Conservation (phyloP, 1,140 invertebrate species). For the Lamellibrachia luymesi region DNA sequence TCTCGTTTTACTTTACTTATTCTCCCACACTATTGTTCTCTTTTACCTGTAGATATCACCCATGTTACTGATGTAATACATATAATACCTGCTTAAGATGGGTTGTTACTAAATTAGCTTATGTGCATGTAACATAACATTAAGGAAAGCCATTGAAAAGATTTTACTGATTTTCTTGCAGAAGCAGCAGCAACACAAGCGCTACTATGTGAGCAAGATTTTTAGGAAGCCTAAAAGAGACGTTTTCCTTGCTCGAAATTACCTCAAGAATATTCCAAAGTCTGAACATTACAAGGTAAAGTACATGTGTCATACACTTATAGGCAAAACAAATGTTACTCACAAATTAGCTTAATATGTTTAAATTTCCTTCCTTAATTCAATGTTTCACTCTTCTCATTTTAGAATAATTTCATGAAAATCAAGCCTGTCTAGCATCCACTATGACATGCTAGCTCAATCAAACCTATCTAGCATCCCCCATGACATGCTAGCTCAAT, state of each 20-base stretch:
- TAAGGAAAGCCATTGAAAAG: neutral
- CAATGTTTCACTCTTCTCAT: neutral
- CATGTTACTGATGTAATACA: too few species aligned
- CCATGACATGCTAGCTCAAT: too few species aligned
- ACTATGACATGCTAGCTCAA: neutral
- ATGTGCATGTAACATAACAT: neutral
- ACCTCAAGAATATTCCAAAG: conserved; percentile 39
- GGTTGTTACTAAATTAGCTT: too few species aligned
- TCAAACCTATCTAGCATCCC: too few species aligned
- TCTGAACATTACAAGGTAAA: conserved; percentile 45
- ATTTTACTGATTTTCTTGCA: conserved; percentile 7
- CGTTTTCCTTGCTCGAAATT: conserved; percentile 32
- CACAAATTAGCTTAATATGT: neutral
- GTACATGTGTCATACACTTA: neutral
- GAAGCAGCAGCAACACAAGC: conserved; percentile 25
- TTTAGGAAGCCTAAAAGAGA: conserved; percentile 1
- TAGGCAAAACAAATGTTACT: neutral
- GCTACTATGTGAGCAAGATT: neutral
- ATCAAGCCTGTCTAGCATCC: neutral
- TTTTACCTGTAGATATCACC: too few species aligned
- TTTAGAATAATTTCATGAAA: neutral
- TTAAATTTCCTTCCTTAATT: neutral
- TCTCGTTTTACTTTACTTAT: too few species aligned
- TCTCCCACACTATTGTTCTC: too few species aligned
- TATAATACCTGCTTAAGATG: too few species aligned